Conservation (phyloP, 2,113 vertebrate species). For the Marcusenius ussheri region DNA sequence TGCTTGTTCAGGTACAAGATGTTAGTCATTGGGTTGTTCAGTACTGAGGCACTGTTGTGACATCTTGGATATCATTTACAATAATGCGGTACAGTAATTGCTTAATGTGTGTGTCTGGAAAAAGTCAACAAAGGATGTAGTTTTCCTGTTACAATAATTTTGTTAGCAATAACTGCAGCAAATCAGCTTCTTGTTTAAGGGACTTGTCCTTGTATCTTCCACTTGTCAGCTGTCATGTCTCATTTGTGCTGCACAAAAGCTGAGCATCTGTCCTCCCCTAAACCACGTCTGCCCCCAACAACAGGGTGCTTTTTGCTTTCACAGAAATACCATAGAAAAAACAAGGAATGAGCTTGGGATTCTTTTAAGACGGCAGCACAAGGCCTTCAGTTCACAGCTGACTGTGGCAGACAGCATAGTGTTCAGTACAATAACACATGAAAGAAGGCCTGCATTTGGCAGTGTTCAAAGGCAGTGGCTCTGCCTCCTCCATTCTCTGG, state of each 20-base stretch:
- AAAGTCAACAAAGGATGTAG: neutral
- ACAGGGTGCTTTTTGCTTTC: neutral
- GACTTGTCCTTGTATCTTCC: neutral
- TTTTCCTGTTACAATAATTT: neutral
- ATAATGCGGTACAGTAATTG: neutral
- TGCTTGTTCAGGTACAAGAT: neutral
- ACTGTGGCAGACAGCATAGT: neutral
- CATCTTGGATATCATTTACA: neutral
- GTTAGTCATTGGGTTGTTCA: neutral
- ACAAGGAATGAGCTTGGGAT: neutral
- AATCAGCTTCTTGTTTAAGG: neutral
- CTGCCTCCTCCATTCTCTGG: neutral
- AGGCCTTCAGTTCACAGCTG: slow-evolving; percentile 6
- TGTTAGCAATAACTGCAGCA: neutral
- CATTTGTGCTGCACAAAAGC: neutral
- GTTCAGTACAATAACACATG: slow-evolving; percentile 14
- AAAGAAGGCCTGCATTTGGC: neutral
- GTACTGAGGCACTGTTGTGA: neutral
- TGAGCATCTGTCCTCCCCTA: neutral
- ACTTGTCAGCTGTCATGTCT: neutral
- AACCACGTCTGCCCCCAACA: slow-evolving; percentile 6
- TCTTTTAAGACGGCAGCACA: neutral
- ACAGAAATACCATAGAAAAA: neutral
- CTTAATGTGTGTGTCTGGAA: neutral
- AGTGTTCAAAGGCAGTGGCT: neutral